phyloP scores from a whole-genome alignment of 2,113 vertebrate species.

The Speoplatyrhinus poulsoni region DNA sequence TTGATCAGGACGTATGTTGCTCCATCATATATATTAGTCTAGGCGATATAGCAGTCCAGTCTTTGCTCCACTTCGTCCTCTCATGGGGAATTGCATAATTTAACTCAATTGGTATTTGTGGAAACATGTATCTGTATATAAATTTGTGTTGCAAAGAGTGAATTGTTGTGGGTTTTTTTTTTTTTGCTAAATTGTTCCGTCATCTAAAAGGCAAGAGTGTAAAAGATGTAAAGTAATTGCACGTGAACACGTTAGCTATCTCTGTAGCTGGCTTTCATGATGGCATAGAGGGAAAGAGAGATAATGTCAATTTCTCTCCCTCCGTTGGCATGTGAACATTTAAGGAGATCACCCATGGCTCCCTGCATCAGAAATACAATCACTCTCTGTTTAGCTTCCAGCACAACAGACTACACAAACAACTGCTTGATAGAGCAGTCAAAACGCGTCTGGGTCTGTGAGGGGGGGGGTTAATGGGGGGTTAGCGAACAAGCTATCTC shows the following conservation, averaged over 20 bases:
- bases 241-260: too few species aligned
- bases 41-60: too few species aligned
- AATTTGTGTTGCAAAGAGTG: too few species aligned
- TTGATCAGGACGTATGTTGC: too few species aligned
- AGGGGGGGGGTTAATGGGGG: slow-evolving; percentile 11
- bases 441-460: slow-evolving; percentile 3
- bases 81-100: too few species aligned
- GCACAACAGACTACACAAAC: slow-evolving; percentile 16
- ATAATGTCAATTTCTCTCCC: not conserved
- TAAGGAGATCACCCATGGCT: slow-evolving; percentile 32
- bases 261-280: not conserved
- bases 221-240: too few species aligned
- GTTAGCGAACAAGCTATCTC: not conserved
- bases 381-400: slow-evolving; percentile 45
- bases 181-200: not conserved
- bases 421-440: slow-evolving; percentile 25
- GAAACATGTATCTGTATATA: too few species aligned
- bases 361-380: slow-evolving; percentile 22
- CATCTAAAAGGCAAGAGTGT: not conserved
- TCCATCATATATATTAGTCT: too few species aligned
- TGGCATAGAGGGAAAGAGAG: not conserved
- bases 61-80: too few species aligned
- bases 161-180: too few species aligned
- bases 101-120: too few species aligned
- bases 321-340: not conserved